Evolutionary conservation across 2,113 vertebrate genomes (phyloP).

Genomic region (Antechinus stuartii): DNA sequence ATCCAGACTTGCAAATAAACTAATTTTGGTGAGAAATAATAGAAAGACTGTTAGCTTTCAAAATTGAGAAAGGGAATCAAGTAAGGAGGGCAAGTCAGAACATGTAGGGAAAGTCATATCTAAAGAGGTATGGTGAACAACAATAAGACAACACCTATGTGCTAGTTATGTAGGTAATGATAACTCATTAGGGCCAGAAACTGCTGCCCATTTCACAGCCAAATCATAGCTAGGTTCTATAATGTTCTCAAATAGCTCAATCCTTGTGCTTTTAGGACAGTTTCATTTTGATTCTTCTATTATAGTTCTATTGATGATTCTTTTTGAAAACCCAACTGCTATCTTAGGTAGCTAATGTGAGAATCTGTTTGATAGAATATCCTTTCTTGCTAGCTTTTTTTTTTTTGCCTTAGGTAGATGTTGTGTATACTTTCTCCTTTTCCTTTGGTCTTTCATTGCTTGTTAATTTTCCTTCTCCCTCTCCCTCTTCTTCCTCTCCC

Average conservation of each 20-base stretch:
- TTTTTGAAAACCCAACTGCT: background rate
- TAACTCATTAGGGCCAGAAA: background rate
- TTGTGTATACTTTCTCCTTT: background rate
- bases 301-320: background rate
- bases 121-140: background rate
- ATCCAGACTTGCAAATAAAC: background rate
- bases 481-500: too few relatives aligned
- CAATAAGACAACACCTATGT: background rate
- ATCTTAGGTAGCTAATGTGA: background rate
- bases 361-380: background rate
- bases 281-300: background rate
- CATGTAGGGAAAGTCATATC: background rate
- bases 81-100: background rate
- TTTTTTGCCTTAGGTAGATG: background rate
- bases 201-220: background rate
- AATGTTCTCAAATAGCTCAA: background rate
- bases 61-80: background rate
- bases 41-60: background rate
- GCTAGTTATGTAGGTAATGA: background rate
- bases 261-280: background rate
- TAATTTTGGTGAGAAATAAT: background rate
- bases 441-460: background rate
- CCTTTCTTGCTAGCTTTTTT: background rate
- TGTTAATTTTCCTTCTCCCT: background rate
- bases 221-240: background rate